Evolutionary conservation across 2,888 invertebrate species (phyloP).

Genomic region (Gastracanthus pulcherrimus): DNA sequence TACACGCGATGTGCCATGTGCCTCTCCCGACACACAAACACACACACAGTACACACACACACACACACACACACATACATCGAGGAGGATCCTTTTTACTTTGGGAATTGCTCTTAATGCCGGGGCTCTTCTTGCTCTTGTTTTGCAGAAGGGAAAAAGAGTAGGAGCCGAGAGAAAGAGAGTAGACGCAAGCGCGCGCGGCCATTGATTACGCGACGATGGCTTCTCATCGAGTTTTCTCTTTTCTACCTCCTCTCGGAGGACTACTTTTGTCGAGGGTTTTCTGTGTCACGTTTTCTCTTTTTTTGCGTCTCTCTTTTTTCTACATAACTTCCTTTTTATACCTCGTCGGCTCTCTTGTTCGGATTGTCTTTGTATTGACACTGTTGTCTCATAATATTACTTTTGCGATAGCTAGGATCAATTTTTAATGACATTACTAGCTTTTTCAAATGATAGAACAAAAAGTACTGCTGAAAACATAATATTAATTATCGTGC

Average conservation of each 20-base stretch:
- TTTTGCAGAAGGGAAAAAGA: not conserved
- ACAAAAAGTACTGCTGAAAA: too few species aligned
- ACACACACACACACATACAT: not conserved
- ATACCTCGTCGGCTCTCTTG: not conserved
- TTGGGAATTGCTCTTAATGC: slow-evolving; percentile 18
- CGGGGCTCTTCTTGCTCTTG: not conserved
- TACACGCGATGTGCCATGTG: too few species aligned
- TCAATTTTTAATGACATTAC: slow-evolving; percentile 22
- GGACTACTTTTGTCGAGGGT: slow-evolving; percentile 33
- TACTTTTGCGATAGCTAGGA: slow-evolving; percentile 21
- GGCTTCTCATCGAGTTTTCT: slow-evolving; percentile 43
- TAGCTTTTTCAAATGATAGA: not conserved
- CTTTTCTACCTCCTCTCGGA: slow-evolving; percentile 11
- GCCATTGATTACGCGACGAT: slow-evolving; percentile 48
- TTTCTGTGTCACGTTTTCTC: slow-evolving; percentile 20
- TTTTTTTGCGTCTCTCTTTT: not conserved
- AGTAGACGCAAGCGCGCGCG: not conserved
- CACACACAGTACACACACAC: not conserved
- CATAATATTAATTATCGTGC: too few species aligned
- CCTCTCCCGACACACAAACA: not conserved
- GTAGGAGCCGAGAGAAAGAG: not conserved
- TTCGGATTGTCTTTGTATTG: slow-evolving; percentile 13
- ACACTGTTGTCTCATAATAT: slow-evolving; percentile 1
- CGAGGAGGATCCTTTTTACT: not conserved
- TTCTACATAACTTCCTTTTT: not conserved